phyloP scores from a whole-genome alignment of 2,113 vertebrate genomes.

The Eulacestoma nigropectus region DNA sequence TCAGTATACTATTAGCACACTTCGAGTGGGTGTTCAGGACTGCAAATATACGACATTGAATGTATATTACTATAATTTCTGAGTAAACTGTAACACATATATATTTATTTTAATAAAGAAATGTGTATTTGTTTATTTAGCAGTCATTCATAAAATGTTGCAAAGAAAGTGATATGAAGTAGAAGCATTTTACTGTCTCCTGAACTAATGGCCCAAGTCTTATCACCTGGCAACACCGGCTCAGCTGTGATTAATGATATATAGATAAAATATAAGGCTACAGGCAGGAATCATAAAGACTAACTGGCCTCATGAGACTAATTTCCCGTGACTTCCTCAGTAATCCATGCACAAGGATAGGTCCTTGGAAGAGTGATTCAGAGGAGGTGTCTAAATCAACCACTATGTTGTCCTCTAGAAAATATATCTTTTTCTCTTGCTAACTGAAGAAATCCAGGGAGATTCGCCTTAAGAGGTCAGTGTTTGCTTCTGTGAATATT shows the following conservation, averaged over 20 bases:
- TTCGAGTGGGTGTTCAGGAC: not conserved
- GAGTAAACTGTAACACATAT: not conserved
- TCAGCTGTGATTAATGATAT: not conserved
- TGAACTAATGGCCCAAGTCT: conserved; percentile 8
- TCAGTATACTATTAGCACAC: not conserved
- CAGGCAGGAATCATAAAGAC: conserved; percentile 8
- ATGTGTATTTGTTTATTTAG: not conserved
- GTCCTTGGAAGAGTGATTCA: conserved; percentile 1
- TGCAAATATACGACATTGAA: not conserved
- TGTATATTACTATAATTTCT: not conserved
- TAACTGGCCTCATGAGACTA: conserved; percentile 15
- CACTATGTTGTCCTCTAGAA: not conserved
- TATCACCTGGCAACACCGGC: not conserved
- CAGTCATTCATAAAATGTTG: not conserved
- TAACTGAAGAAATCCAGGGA: not conserved
- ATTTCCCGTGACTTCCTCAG: conserved; percentile 2
- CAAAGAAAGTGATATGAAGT: not conserved
- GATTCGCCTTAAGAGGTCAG: not conserved
- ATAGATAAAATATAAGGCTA: conserved; percentile 3
- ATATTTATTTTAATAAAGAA: not conserved
- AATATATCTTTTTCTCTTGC: not conserved
- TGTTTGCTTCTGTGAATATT: not conserved
- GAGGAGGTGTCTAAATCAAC: not conserved
- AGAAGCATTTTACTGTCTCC: not conserved
- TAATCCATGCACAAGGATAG: not conserved